These are phyloP conservation scores for Toxotes jaculatrix DNA, from an alignment of 2,113 vertebrate genomes.

Conservation along the genomic window DNA sequence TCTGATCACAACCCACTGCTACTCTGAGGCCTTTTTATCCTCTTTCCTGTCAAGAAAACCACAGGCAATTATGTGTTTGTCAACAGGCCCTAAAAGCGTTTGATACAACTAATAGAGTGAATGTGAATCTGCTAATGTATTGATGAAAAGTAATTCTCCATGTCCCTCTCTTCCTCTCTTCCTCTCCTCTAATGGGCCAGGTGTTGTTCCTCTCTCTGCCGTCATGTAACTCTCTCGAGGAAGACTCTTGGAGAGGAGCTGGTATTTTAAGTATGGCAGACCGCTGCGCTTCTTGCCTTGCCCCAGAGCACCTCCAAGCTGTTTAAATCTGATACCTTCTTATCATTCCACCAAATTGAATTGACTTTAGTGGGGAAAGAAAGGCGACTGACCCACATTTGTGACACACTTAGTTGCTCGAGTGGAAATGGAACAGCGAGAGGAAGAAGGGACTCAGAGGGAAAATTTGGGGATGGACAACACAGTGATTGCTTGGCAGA, in stretches of 20 bases:
- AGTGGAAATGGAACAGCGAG: conserved; percentile 58
- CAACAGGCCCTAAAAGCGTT: conserved; percentile 33
- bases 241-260: conserved; percentile 49
- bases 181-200: conserved; percentile 19
- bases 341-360: conserved; percentile 71
- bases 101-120: conserved; percentile 27
- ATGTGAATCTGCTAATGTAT: conserved; percentile 14
- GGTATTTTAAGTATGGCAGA: conserved; percentile 64
- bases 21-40: conserved; percentile 29
- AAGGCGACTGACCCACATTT: conserved; percentile 77
- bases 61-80: conserved; percentile 36
- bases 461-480: conserved; percentile 36
- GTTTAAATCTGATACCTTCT: conserved; percentile 75
- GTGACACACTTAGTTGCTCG: conserved; percentile 74
- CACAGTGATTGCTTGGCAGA: conserved; percentile 8
- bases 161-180: conserved; percentile 12
- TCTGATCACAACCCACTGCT: background rate
- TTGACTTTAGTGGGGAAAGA: conserved; percentile 59
- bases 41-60: conserved; percentile 42
- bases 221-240: conserved; percentile 58
- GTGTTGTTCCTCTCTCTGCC: conserved; percentile 45
- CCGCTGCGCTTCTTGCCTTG: conserved; percentile 37
- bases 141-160: conserved; percentile 47
- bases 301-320: conserved; percentile 61
- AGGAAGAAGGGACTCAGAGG: conserved; percentile 16